A percentile compares a stretch with the other conserved stretches of the same genome.
Evolutionary conservation across 2,888 invertebrate species (phyloP).

Genomic region (Suillia variegata): DNA sequence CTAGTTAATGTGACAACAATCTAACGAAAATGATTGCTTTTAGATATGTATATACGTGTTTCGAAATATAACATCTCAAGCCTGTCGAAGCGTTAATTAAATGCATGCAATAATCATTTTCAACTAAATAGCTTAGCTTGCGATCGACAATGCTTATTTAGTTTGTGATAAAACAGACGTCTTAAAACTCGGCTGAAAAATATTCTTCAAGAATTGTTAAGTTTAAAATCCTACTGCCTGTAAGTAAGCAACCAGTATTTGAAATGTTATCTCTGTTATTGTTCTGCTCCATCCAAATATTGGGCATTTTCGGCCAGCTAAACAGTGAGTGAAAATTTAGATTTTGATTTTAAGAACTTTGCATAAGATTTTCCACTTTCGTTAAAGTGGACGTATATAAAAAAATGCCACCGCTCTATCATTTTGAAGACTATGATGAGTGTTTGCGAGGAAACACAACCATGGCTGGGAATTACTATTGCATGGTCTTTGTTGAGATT

Average conservation of each 20-base stretch:
- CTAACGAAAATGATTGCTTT: too few relatives aligned
- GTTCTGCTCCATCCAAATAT: not conserved
- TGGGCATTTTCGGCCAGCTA: not conserved
- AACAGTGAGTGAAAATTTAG: too few relatives aligned
- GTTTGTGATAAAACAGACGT: not conserved
- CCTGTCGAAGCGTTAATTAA: not conserved
- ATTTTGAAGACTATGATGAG: constrained; percentile 52
- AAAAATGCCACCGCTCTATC: constrained; percentile 46
- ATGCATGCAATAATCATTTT: not conserved
- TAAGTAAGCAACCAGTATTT: not conserved
- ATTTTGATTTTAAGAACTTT: too few relatives aligned
- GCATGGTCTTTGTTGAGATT: constrained; percentile 50
- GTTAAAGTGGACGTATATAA: constrained; percentile 42
- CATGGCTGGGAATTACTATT: constrained; percentile 41
- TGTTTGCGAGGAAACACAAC: constrained; percentile 52
- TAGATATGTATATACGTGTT: too few relatives aligned
- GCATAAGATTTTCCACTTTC: not conserved
- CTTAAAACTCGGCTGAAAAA: not conserved
- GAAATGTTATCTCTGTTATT: not conserved
- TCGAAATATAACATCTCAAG: too few relatives aligned
- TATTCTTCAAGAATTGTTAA: too few relatives aligned
- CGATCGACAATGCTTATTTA: too few relatives aligned
- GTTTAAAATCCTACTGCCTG: too few relatives aligned
- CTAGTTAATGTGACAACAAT: too few relatives aligned
- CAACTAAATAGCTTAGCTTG: too few relatives aligned